Evolutionary conservation across 2,888 invertebrate species (phyloP).

Genomic region (Ypsolopha scabrella): DNA sequence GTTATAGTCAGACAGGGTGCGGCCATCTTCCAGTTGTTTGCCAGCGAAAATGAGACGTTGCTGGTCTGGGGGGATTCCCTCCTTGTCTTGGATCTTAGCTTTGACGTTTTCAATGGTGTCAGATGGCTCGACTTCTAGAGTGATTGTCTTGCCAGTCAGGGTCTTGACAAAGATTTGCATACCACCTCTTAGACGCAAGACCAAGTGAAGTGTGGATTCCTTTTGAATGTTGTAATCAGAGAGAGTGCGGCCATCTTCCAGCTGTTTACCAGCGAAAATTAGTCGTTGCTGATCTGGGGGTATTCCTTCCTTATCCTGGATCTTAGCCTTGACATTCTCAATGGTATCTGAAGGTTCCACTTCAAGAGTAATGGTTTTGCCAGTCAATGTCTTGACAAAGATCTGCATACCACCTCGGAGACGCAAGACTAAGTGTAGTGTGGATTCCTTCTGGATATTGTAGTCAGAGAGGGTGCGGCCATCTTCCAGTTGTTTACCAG

Average conservation of each 20-base stretch:
- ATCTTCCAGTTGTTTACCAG: constrained; percentile 26
- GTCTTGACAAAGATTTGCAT: constrained; percentile 10
- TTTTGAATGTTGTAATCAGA: constrained; percentile 9
- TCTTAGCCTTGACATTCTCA: constrained; percentile 10
- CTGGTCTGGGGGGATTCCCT: constrained; percentile 9
- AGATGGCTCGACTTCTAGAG: constrained; percentile 7
- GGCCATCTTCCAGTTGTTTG: constrained; percentile 8
- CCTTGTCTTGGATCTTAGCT: constrained; percentile 10
- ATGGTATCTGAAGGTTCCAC: constrained; percentile 9
- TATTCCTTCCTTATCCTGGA: constrained; percentile 9
- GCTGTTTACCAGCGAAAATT: constrained; percentile 8
- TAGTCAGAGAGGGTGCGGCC: constrained; percentile 24
- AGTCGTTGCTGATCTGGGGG: constrained; percentile 9
- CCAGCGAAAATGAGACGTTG: constrained; percentile 9
- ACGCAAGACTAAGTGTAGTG: constrained; percentile 17
- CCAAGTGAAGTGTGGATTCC: constrained; percentile 8
- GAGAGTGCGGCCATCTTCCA: constrained; percentile 8
- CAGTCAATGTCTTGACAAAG: constrained; percentile 20
- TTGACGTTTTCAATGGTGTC: constrained; percentile 9
- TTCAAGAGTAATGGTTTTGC: constrained; percentile 22
- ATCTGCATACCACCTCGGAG: constrained; percentile 21
- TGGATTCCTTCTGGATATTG: constrained; percentile 21
- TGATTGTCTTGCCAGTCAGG: constrained; percentile 9
- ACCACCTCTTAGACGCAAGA: constrained; percentile 8
- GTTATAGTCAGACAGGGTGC: constrained; percentile 9